phyloP scores from a whole-genome alignment of 2,797 vertebrate species.

The Valencia hispanica region DNA sequence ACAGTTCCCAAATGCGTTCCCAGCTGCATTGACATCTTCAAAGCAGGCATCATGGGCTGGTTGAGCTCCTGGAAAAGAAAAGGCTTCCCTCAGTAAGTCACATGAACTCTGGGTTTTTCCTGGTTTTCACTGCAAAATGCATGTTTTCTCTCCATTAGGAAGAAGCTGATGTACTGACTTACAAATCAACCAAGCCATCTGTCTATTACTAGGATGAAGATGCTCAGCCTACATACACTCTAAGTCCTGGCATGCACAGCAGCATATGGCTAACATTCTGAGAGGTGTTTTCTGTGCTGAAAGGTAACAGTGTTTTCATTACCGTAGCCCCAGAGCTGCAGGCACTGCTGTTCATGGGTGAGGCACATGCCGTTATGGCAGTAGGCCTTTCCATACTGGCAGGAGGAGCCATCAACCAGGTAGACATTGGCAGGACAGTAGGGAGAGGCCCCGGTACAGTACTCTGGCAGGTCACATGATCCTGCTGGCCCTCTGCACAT shows the following conservation, averaged over 20 bases:
- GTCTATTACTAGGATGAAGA: background rate
- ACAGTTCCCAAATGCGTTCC: slow-evolving; percentile 91
- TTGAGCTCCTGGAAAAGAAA: slow-evolving; percentile 82
- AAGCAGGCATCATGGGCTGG: slow-evolving; percentile 92
- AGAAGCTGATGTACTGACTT: slow-evolving; percentile 13
- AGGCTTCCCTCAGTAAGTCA: slow-evolving; percentile 15
- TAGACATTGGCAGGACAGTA: slow-evolving; percentile 91
- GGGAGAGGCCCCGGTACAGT: slow-evolving; percentile 89
- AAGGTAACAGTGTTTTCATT: slow-evolving; percentile 6
- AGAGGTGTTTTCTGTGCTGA: background rate
- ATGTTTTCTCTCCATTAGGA: slow-evolving; percentile 13
- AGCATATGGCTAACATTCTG: background rate
- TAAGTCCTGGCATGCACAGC: background rate
- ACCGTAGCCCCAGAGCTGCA: slow-evolving; percentile 95
- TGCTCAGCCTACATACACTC: background rate
- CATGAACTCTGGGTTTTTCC: background rate
- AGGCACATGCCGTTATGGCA: slow-evolving; percentile 94
- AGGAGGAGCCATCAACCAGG: slow-evolving; percentile 89
- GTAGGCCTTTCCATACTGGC: slow-evolving; percentile 84
- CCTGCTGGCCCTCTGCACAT: slow-evolving; percentile 87
- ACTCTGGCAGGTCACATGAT: slow-evolving; percentile 93
- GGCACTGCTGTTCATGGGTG: slow-evolving; percentile 90
- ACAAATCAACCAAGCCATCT: slow-evolving; percentile 8
- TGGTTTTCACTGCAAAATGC: background rate
- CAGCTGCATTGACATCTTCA: slow-evolving; percentile 89